These are phyloP conservation scores for Oceanodroma tethys DNA, from an alignment of 2,113 vertebrate species.

Conservation along the genomic window DNA sequence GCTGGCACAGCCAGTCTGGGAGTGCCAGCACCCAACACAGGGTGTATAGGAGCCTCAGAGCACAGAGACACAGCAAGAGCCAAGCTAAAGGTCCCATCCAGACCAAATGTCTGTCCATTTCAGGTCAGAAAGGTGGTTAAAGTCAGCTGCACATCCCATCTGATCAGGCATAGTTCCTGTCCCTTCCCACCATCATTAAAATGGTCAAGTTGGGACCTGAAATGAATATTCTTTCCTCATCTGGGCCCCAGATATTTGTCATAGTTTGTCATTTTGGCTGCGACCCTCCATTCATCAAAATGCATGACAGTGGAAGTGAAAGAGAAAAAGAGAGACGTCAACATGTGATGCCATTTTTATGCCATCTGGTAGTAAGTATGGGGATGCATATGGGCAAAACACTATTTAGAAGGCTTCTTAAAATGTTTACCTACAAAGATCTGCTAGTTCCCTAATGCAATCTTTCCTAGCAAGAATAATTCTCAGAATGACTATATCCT, in stretches of 20 bases:
- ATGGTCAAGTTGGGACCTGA: background rate
- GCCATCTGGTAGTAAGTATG: conserved; percentile 4
- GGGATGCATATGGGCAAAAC: background rate
- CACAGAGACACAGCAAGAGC: background rate
- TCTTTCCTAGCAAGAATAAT: background rate
- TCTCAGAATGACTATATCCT: background rate
- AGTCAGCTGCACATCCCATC: background rate
- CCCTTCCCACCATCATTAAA: background rate
- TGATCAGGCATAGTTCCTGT: background rate
- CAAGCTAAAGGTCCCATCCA: background rate
- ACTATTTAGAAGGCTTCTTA: background rate
- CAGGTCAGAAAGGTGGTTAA: background rate
- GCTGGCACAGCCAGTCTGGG: background rate
- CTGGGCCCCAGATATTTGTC: background rate
- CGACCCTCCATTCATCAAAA: background rate
- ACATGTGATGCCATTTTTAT: background rate
- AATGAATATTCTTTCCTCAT: background rate
- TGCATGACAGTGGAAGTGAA: background rate
- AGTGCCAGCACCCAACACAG: background rate
- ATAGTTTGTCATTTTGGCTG: background rate
- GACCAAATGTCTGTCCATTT: background rate
- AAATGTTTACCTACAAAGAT: conserved; percentile 2
- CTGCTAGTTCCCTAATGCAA: background rate
- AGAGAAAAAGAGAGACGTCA: background rate
- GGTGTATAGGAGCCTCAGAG: background rate